A percentile compares a stretch with the other conserved stretches of the same genome.
phyloP scores from a whole-genome alignment of 2,113 vertebrate genomes.

The Balaeniceps rex region DNA sequence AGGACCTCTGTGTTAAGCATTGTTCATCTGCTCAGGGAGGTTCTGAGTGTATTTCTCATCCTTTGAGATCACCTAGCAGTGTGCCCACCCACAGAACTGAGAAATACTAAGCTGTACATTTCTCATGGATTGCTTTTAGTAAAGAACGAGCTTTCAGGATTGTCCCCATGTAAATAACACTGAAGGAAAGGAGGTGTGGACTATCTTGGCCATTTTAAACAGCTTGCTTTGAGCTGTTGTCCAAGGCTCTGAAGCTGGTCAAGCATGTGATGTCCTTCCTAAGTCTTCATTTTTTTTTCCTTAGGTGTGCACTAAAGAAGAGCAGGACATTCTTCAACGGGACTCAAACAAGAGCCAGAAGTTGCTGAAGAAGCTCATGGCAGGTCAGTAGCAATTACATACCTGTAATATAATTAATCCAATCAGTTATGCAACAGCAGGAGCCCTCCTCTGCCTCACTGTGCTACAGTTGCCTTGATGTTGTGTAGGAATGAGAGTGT shows the following conservation, averaged over 20 bases:
- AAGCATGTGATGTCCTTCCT: neutral
- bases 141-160: neutral
- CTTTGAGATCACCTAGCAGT: neutral
- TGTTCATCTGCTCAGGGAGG: neutral
- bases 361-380: slow-evolving; percentile 92
- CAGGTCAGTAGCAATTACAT: slow-evolving; percentile 71
- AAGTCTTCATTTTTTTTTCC: neutral
- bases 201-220: neutral
- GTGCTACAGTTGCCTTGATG: neutral
- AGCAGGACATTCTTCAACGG: slow-evolving; percentile 90
- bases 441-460: neutral
- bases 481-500: neutral
- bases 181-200: neutral
- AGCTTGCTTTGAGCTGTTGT: neutral
- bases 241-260: neutral
- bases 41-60: neutral
- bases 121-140: neutral
- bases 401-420: neutral
- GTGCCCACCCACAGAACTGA: neutral
- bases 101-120: neutral
- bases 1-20: neutral
- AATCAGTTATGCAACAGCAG: neutral
- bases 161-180: accelerated
- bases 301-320: slow-evolving; percentile 95
- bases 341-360: slow-evolving; percentile 99